Base-by-base conservation (phyloP, 2,113 vertebrate genomes). In the Aphyosemion australe region DNA sequence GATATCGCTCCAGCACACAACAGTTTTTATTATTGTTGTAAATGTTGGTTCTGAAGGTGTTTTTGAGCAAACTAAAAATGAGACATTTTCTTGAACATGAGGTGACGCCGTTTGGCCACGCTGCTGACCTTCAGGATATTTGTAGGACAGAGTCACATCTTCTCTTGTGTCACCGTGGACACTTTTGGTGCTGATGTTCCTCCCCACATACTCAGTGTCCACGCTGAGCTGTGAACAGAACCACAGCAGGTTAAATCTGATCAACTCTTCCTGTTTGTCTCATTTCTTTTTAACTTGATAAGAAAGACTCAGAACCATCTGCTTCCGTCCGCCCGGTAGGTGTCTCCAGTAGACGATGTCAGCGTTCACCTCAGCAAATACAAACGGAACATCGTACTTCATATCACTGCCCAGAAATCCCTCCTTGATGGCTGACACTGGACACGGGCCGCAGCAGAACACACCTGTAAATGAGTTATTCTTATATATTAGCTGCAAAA, bases 301-400 rank as follows among this genome's bases (percentile, higher is more conserved):
- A 16, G n/a, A 49, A 34, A 15, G 21, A 21, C 2, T 31, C 0
- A 20, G 20, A 12, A 88, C 88, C 78, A 82, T 87, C 32, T 50
- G 52, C 18, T 63, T 61, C 16, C 51, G 42, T 2, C 90, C 92
- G 14, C 90, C 73, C 18, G 13, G 11, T 12, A 67, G 50, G 31
- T 91, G 46, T 0, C 91, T 76, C 93, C 93, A 94, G 69, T 69
- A 9, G 47, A 89, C 56, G 59, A 93, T 72, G 61, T 94, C 93
- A n/a, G 93, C 93, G 14, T 94, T 94, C 56, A 94, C 93, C 74
- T 94, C 93, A 1, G 93, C 91, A 12, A 93, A 94, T 19, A 93
- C 41, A 63, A 94, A 94, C 0, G 77, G 69, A n/a, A 90, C 80
- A 0, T 94, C 93, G 1, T 92, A 94, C 82, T 94, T 94, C 11